Evolutionary conservation across 1,140 invertebrate species (phyloP).

Genomic region (Diorhabda elongata): DNA sequence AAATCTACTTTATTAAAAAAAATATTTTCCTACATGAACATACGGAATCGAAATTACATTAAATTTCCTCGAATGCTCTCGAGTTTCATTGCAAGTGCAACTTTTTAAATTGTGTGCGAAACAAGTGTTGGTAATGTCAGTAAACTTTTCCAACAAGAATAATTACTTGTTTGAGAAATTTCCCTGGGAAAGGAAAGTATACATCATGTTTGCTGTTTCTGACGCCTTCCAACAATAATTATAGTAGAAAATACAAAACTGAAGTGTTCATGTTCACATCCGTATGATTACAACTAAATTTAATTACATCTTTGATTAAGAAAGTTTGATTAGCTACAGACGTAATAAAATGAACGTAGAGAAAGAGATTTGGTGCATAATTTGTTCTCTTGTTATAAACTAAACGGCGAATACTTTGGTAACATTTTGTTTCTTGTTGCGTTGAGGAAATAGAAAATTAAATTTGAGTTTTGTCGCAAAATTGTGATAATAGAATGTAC

Average conservation of each 20-base stretch:
- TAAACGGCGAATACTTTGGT: not conserved
- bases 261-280: constrained; percentile 8
- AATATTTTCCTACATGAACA: too few species aligned
- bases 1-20: too few species aligned
- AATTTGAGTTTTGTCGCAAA: too few species aligned
- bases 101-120: not conserved
- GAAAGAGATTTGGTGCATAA: not conserved
- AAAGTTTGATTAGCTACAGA: constrained; percentile 15
- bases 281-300: constrained; percentile 11
- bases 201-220: constrained; percentile 1
- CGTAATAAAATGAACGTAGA: not conserved
- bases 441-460: too few species aligned
- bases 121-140: constrained; percentile 2
- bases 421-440: too few species aligned
- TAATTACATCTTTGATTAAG: constrained; percentile 11
- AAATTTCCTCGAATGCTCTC: not conserved
- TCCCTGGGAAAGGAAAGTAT: not conserved
- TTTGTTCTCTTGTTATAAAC: not conserved
- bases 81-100: constrained; percentile 2
- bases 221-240: constrained; percentile 6
- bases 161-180: constrained; percentile 5
- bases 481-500: too few species aligned
- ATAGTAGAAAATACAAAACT: constrained; percentile 7
- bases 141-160: constrained; percentile 1
- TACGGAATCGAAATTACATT: too few species aligned